Evolutionary conservation across 2,888 invertebrate species (phyloP).

Genomic region (Petrophora chlorosata): DNA sequence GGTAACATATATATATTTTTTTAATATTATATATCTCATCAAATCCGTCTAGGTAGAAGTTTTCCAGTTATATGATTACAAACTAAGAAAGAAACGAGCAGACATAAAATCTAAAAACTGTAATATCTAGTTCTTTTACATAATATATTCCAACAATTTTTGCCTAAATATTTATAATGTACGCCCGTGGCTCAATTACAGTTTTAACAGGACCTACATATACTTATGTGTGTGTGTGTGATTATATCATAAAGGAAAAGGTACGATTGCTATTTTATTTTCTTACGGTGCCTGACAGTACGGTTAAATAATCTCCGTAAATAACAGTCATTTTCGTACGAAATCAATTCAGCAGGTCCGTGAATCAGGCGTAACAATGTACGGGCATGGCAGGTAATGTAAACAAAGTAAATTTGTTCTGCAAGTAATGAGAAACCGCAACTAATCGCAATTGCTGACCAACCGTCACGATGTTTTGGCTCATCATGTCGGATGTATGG

Average conservation of each 20-base stretch:
- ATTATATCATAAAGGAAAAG: neutral
- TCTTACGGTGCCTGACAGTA: slow-evolving; percentile 16
- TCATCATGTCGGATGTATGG: neutral
- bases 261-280: neutral
- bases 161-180: too few relatives aligned
- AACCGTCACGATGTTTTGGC: slow-evolving; percentile 32
- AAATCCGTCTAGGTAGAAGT: too few relatives aligned
- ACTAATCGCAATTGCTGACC: slow-evolving; percentile 34
- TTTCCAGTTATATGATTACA: too few relatives aligned
- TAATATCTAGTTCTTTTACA: too few relatives aligned
- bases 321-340: slow-evolving; percentile 26
- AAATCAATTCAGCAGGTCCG: slow-evolving; percentile 21
- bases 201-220: too few relatives aligned
- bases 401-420: slow-evolving; percentile 38
- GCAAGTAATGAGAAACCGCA: slow-evolving; percentile 41
- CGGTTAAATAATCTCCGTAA: slow-evolving; percentile 26
- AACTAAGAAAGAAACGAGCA: too few relatives aligned
- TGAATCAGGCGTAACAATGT: slow-evolving; percentile 26
- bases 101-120: too few relatives aligned
- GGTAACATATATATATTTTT: too few relatives aligned
- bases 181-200: too few relatives aligned
- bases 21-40: too few relatives aligned
- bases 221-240: too few relatives aligned
- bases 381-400: slow-evolving; percentile 26
- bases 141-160: too few relatives aligned